Evolutionary conservation across 2,888 invertebrate genomes (phyloP).

Genomic region (Agrotis segetum): DNA sequence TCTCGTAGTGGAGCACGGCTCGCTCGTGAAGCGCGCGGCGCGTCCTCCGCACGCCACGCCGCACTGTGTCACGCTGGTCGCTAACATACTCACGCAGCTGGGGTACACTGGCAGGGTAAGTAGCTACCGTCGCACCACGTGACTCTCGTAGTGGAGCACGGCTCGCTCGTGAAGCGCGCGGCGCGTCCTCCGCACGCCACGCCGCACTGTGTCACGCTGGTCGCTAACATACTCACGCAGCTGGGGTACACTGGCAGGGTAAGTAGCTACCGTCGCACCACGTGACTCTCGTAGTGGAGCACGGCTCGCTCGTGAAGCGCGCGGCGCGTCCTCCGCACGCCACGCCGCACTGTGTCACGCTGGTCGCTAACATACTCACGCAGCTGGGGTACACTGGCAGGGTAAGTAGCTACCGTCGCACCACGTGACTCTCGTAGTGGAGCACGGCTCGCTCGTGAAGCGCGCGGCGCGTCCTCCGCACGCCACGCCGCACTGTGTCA

Average conservation of each 20-base stretch:
- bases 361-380: conserved; percentile 93
- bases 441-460: conserved; percentile 92
- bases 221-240: conserved; percentile 93
- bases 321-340: conserved; percentile 91
- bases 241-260: conserved; percentile 94
- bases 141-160: conserved; percentile 93
- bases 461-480: conserved; percentile 91
- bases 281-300: conserved; percentile 93
- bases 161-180: conserved; percentile 91
- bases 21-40: conserved; percentile 92
- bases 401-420: conserved; percentile 88
- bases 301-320: conserved; percentile 92
- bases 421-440: conserved; percentile 93
- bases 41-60: conserved; percentile 91
- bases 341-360: conserved; percentile 90
- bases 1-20: conserved; percentile 93
- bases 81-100: conserved; percentile 93
- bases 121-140: conserved; percentile 88
- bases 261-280: conserved; percentile 86
- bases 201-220: conserved; percentile 91
- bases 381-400: conserved; percentile 93
- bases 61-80: conserved; percentile 91
- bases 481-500: conserved; percentile 90
- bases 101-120: conserved; percentile 93
- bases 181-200: conserved; percentile 91